Base-by-base conservation (phyloP, 2,888 invertebrate species). In the Tholera decimalis region DNA sequence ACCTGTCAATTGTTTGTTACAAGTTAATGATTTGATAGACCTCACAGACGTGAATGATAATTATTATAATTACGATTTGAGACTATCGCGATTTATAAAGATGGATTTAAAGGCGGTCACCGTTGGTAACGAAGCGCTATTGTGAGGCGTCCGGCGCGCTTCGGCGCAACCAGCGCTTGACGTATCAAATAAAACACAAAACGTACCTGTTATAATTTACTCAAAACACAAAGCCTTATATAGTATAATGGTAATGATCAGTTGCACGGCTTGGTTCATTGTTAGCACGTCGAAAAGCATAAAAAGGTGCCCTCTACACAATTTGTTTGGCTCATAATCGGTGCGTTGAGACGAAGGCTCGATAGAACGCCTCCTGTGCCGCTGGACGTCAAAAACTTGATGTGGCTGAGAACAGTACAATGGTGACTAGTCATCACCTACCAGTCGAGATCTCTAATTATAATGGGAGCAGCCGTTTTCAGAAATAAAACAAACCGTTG, bases 221-320 rank as follows among this genome's bases (percentile, higher is more conserved):
- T 94, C 94, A 95, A 95, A 95, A 95, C 91, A 95, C 95, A 95
- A 95, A 94, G 94, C 94, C 94, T 89, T 93, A 92, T 92, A 93
- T 76, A 92, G 93, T 88, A 93, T 94, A 95, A 94, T 95, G 91
- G 91, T 94, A 94, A 94, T 94, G 93, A 95, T 94, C 94, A 92
- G 93, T 94, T 94, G 92, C 90, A 88, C 84, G 89, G 89, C 91
- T 90, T 85, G 83, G 83, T 84, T 91, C 90, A 94, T 95, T 95
- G 95, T 95, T 93, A 93, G 91, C 94, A 92, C 89, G 92, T 95
- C 93, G 84, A 88, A 84, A 89, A 88, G 86, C 85, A 93, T 89
- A 95, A 94, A 92, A 93, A 93, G 92, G 80, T 88, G 87, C 87
- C 87, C 88, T 91, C 91, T 85, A 92, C 91, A 93, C 92, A 91